Conservation (phyloP, 2,797 vertebrate genomes). For the Melanotaenia pygmaea region DNA sequence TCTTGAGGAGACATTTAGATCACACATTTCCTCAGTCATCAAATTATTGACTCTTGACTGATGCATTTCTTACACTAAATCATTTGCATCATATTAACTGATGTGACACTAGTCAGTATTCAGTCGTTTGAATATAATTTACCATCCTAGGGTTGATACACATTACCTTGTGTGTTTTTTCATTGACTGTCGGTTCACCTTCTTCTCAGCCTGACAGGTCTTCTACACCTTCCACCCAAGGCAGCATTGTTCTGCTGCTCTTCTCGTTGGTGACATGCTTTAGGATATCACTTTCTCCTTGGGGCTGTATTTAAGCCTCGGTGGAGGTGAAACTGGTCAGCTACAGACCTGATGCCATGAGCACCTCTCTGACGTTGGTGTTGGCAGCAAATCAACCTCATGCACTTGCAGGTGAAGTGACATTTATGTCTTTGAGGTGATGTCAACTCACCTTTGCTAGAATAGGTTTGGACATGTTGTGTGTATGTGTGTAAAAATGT, state of each 20-base stretch:
- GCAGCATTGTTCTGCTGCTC: background rate
- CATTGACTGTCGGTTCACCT: conserved; percentile 28
- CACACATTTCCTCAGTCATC: no score
- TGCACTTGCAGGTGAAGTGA: conserved; percentile 73
- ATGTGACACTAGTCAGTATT: background rate
- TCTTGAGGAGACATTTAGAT: no score
- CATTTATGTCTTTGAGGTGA: conserved; percentile 64
- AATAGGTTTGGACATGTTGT: conserved; percentile 42
- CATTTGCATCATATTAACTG: background rate
- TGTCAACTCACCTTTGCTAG: conserved; percentile 62
- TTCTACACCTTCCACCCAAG: conserved; percentile 15
- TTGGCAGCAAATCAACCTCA: conserved; percentile 48
- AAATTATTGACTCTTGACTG: no score
- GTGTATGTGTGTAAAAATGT: conserved; percentile 19
- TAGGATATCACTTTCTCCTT: conserved; percentile 31
- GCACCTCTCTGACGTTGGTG: conserved; percentile 22
- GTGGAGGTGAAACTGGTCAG: conserved; percentile 40
- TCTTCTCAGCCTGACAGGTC: conserved; percentile 15
- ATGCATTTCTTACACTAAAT: no score
- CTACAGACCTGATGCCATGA: conserved; percentile 39
- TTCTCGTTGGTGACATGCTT: conserved; percentile 18
- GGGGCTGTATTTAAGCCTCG: conserved; percentile 23
- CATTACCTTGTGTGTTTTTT: conserved; percentile 16
- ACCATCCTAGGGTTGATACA: background rate
- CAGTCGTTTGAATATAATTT: background rate